Evolutionary conservation across 2,797 vertebrate genomes (phyloP), one percentile per base, ranked within the genome.

Genomic region (Trachurus trachurus): DNA sequence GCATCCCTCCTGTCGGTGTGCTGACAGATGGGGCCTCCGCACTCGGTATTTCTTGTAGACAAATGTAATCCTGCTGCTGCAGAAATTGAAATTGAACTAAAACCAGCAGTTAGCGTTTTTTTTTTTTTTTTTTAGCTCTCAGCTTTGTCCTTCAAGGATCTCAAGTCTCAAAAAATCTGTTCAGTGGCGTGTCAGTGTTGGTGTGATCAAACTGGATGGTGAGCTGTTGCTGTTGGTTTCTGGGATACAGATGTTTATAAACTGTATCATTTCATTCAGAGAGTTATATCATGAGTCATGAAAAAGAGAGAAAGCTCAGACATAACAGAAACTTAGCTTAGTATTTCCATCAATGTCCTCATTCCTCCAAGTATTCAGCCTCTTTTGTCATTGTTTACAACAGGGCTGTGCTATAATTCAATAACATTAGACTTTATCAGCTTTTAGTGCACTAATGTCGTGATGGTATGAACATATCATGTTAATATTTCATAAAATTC

Each of bases 211-310:
- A 81, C 66, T 47, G 58, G 83, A 90, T 66, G 72, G 63, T 7
- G 65, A 79, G 54, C 37, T 34, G 67, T 82, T 82, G 85, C 72
- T 29, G 62, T 78, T 77, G 40, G 56, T 79, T 78, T 85, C 77
- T 70, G 65, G 39, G 54, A 59, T 81, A 71, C 76, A 89, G 80
- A 88, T 85, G 85, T 87, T 84, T 81, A 71, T 57, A 16, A 83
- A 40, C 9, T 40, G 39, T 3, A 11, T 40, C 10, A 40, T 40
- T 12, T 40, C 39, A 40, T 40, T 40, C 54, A 74, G 63, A 78
- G 52, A 49, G 49, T 40, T 76, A 70, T 83, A 76, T 75, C 34
- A 74, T 79, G 74, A 80, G 13, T 1, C 42, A 49, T 58, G 77
- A 76, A 84, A 79, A 2, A 16, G 13, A 21, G 57, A 80, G 73